phyloP scores from a whole-genome alignment of 2,113 vertebrate genomes.

The Neogobius melanostomus region DNA sequence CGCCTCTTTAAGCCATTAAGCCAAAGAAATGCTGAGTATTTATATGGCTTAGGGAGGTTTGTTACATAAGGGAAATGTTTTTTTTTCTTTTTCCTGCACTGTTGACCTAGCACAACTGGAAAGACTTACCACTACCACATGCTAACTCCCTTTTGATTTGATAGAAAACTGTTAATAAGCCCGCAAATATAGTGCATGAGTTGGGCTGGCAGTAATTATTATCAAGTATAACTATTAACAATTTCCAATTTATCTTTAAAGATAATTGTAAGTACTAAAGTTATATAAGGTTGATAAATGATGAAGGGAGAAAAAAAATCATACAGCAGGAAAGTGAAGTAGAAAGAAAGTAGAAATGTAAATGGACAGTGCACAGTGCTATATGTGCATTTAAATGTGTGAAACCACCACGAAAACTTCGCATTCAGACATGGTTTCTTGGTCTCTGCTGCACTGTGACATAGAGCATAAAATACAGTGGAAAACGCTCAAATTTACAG shows the following conservation, averaged over 20 bases:
- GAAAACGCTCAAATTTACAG: background rate
- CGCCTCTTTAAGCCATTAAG: slow-evolving; percentile 48
- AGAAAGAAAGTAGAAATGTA: background rate
- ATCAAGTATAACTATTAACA: background rate
- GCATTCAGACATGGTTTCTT: background rate
- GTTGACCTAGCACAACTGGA: slow-evolving; percentile 50
- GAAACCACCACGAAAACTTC: background rate
- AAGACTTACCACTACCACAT: slow-evolving; percentile 28
- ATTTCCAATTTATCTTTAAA: slow-evolving; percentile 21
- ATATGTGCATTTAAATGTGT: background rate
- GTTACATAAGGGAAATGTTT: slow-evolving; percentile 63
- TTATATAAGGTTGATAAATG: slow-evolving; percentile 63
- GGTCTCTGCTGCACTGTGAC: background rate
- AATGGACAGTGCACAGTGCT: no score
- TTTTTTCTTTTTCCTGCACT: slow-evolving; percentile 28
- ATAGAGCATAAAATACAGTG: background rate
- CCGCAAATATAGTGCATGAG: slow-evolving; percentile 3
- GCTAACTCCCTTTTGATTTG: slow-evolving; percentile 21
- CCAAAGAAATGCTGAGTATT: slow-evolving; percentile 28
- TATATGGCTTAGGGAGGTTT: slow-evolving; percentile 23
- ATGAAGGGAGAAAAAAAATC: slow-evolving; percentile 18
- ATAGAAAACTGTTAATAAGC: slow-evolving; percentile 1
- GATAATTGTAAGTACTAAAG: slow-evolving; percentile 10
- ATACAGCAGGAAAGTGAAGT: background rate
- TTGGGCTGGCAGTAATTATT: background rate